Evolutionary conservation across 2,797 vertebrate genomes (phyloP).

Genomic region (Megalops cyprinoides): DNA sequence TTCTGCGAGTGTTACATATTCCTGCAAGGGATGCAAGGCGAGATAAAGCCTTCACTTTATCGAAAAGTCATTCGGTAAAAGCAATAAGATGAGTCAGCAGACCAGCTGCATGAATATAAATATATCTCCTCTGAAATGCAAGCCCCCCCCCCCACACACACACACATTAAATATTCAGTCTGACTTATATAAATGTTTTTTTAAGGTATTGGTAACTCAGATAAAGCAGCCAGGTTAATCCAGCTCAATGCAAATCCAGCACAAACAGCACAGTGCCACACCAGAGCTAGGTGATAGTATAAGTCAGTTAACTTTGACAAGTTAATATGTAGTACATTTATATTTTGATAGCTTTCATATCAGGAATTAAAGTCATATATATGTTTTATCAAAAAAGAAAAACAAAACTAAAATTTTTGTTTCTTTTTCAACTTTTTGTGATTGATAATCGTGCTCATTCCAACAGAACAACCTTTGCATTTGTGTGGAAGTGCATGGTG

Average conservation of each 20-base stretch:
- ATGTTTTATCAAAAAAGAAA: slow-evolving; percentile 2
- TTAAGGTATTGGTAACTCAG: background rate
- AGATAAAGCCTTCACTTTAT: slow-evolving; percentile 58
- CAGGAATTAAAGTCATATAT: background rate
- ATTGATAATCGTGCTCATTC: no score
- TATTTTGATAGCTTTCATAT: slow-evolving; percentile 3
- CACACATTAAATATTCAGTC: slow-evolving; percentile 13
- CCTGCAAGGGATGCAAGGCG: slow-evolving; percentile 47
- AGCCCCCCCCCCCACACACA: background rate
- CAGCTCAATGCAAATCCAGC: background rate
- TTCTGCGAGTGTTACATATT: slow-evolving; percentile 47
- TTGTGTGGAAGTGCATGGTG: no score
- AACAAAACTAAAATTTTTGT: no score
- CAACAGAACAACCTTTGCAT: no score
- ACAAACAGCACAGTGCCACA: background rate
- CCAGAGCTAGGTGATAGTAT: background rate
- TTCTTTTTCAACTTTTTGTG: no score
- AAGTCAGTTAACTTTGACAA: background rate
- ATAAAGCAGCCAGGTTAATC: background rate
- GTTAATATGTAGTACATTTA: background rate
- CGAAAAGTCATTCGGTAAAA: slow-evolving; percentile 46
- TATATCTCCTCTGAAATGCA: slow-evolving; percentile 35
- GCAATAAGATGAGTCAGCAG: slow-evolving; percentile 53
- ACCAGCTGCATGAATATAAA: slow-evolving; percentile 46
- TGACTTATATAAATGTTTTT: background rate